Evolutionary conservation across 2,888 invertebrate species (phyloP), one percentile per base, ranked within the genome.

Genomic region (Selenia dentaria): DNA sequence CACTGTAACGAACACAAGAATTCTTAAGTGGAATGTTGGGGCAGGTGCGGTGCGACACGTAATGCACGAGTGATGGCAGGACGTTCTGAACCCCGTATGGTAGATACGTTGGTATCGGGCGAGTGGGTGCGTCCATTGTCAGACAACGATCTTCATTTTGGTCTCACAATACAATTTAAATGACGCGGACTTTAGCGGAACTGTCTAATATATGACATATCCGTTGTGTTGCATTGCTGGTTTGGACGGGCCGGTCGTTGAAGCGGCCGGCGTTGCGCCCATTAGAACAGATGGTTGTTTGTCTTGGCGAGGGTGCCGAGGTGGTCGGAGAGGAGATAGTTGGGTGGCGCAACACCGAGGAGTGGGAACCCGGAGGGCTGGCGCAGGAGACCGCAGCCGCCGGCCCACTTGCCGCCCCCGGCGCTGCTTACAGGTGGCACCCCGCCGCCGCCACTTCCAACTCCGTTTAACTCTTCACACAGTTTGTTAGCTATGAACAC

Each of bases 261-360:
- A 31, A 31, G 62, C 63, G 66, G 62, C 62, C 66, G 57, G 40
- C 54, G 54, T 66, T 76, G 74, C 73, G 68, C 75, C 80, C 78
- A 90, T 92, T 93, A 93, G 86, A 93, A 93, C 75, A 93, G 88
- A 80, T 93, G 93, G 79, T 93, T 93, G 76, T 93, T 93, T 57
- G 92, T 84, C 70, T 92, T 91, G 40, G 92, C 88, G 49, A 92
- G 87, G 9, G 92, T 91, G 56, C 93, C 93, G 54, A 93, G 84
- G 64, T 93, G 93, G 72, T 93, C 93, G 13, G 93, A 92, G 41
- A 93, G 84, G 28, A 93, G 85, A 67, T 93, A 93, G 64, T 92
- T 92, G 51, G 92, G 92, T 5, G 92, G 92, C 25, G 92, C 91
- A 26, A 92, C 92, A 28, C 92, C 91, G 33, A 93, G 83, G 34